Conservation (phyloP, 2,888 invertebrate genomes). For the Pristionchus fissidentatus region DNA sequence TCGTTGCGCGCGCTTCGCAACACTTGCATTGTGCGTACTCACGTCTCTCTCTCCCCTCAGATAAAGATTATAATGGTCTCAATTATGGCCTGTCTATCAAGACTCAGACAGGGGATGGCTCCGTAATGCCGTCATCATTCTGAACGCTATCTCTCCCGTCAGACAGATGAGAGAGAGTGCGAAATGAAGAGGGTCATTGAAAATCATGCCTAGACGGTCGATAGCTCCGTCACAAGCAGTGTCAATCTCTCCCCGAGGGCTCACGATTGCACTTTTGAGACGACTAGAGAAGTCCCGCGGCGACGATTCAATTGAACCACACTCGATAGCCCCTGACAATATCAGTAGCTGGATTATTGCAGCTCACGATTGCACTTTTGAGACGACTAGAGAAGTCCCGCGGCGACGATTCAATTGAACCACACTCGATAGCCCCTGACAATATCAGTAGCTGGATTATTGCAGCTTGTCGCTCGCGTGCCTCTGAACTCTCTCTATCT, state of each 20-base stretch:
- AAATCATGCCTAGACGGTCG: too few relatives aligned
- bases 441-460: too few relatives aligned
- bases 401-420: not conserved
- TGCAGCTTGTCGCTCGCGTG: too few relatives aligned
- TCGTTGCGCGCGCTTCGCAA: not conserved
- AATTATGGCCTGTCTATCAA: conserved; percentile 30
- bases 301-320: not conserved
- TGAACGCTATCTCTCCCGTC: not conserved
- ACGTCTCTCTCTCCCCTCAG: not conserved
- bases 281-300: not conserved
- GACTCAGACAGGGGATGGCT: not conserved
- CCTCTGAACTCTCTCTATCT: too few relatives aligned
- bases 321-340: too few relatives aligned
- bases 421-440: not conserved
- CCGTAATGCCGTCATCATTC: not conserved
- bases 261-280: conserved; percentile 1
- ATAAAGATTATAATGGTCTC: not conserved
- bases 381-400: not conserved
- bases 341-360: too few relatives aligned
- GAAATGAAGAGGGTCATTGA: too few relatives aligned
- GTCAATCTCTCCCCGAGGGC: too few relatives aligned
- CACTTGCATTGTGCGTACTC: not conserved
- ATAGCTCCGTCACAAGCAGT: too few relatives aligned
- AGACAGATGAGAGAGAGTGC: too few relatives aligned
- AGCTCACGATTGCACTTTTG: conserved; percentile 2